These are phyloP conservation scores for Poeciliopsis turneri DNA, from an alignment of 2,797 vertebrate genomes.

Conservation along the genomic window DNA sequence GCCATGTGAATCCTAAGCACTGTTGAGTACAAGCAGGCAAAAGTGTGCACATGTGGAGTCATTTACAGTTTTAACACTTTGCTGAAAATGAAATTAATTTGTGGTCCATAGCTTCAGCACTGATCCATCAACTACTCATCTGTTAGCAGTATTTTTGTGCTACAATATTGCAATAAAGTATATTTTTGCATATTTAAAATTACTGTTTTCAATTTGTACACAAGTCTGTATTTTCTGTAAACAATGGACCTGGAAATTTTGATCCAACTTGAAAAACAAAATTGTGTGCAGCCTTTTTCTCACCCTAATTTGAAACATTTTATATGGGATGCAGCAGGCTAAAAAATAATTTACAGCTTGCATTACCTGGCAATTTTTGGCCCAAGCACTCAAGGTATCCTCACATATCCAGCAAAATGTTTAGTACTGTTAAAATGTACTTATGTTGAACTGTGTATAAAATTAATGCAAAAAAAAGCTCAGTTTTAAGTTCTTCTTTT, in stretches of 20 bases:
- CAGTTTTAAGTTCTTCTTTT: neutral
- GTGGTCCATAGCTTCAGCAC: slow-evolving; percentile 63
- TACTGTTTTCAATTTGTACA: neutral
- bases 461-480: neutral
- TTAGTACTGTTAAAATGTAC: neutral
- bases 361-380: no score
- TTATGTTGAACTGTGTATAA: neutral
- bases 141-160: slow-evolving; percentile 76
- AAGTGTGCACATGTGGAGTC: slow-evolving; percentile 35
- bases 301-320: neutral
- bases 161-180: slow-evolving; percentile 95
- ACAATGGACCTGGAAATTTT: neutral
- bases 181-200: slow-evolving; percentile 91
- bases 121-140: slow-evolving; percentile 52
- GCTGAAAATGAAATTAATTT: slow-evolving; percentile 50
- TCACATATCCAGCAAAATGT: no score
- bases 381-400: no score
- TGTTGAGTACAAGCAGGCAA: slow-evolving; percentile 40
- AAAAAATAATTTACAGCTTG: neutral
- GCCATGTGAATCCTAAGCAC: slow-evolving; percentile 39
- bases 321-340: neutral
- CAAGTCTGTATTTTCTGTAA: neutral
- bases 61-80: slow-evolving; percentile 19
- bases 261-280: neutral
- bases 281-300: neutral